These are phyloP conservation scores for Hemicentrotus pulcherrimus DNA, from an alignment of 35 echinoderm and acorn worm genomes.

Conservation along the genomic window DNA sequence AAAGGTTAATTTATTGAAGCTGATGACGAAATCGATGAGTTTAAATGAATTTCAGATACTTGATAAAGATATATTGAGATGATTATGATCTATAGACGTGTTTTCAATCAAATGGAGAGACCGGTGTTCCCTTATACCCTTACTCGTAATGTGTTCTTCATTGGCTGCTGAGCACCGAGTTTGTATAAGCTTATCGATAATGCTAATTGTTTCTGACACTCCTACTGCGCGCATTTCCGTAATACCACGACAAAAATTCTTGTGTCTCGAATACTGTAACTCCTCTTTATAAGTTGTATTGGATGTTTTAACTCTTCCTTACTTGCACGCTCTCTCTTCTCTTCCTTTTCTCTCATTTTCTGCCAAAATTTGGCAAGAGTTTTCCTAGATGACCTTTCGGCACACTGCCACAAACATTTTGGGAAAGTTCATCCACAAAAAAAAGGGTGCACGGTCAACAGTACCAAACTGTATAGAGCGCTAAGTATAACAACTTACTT, in stretches of 20 bases:
- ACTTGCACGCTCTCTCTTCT: not conserved
- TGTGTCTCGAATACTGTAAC: constrained; percentile 1
- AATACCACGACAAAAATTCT: not conserved
- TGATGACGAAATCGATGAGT: too few relatives aligned
- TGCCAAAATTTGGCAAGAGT: not conserved
- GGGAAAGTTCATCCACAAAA: not conserved
- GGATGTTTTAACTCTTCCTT: not conserved
- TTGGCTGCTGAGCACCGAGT: too few relatives aligned
- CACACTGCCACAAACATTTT: not conserved
- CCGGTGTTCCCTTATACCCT: too few relatives aligned
- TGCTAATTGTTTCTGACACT: constrained; percentile 4
- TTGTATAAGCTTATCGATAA: not conserved
- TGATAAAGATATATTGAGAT: too few relatives aligned
- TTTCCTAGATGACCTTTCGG: not conserved
- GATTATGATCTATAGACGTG: too few relatives aligned
- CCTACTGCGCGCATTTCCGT: not conserved
- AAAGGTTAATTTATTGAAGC: too few relatives aligned
- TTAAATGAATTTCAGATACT: too few relatives aligned
- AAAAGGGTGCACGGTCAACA: too few relatives aligned
- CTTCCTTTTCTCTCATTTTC: not conserved
- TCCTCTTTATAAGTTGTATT: not conserved
- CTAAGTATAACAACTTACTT: too few relatives aligned
- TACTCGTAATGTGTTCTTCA: too few relatives aligned
- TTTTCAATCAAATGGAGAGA: too few relatives aligned
- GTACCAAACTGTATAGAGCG: too few relatives aligned